phyloP scores from a whole-genome alignment of 2,888 invertebrate species.

The Microplitis deprimator region DNA sequence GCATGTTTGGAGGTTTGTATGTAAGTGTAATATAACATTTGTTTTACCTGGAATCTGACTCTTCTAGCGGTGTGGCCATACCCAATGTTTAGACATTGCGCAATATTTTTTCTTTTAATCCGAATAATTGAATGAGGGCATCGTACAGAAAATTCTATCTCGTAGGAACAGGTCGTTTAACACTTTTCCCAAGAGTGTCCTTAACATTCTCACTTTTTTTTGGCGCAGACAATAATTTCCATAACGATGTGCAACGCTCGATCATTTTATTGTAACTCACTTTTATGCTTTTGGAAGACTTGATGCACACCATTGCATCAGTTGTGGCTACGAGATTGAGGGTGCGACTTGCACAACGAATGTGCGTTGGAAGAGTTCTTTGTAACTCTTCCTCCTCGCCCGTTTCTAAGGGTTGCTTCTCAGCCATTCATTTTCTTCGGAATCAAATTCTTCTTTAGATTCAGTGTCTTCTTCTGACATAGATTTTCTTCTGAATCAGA shows the following conservation, averaged over 20 bases:
- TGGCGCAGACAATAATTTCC: neutral
- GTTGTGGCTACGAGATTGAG: slow-evolving; percentile 17
- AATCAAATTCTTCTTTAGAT: neutral
- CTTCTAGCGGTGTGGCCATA: neutral
- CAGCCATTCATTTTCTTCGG: neutral
- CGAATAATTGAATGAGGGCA: neutral
- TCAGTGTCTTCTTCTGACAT: neutral
- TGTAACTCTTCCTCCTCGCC: neutral
- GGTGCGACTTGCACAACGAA: slow-evolving; percentile 12
- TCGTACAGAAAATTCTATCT: slow-evolving; percentile 10
- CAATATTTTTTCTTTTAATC: slow-evolving; percentile 14
- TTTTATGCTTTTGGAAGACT: neutral
- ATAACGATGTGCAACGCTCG: neutral
- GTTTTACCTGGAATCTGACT: slow-evolving; percentile 4
- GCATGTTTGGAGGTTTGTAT: too few relatives aligned
- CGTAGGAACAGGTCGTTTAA: neutral
- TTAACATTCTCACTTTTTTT: neutral
- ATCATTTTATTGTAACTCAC: neutral
- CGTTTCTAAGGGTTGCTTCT: neutral
- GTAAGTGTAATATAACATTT: neutral
- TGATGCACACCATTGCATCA: neutral
- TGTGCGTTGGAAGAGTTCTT: neutral
- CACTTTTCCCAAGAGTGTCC: neutral
- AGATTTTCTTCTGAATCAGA: neutral
- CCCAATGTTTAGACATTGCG: neutral